These are phyloP conservation scores for Lithophane ornitopus DNA, from an alignment of 2,888 invertebrate species.

Conservation along the genomic window DNA sequence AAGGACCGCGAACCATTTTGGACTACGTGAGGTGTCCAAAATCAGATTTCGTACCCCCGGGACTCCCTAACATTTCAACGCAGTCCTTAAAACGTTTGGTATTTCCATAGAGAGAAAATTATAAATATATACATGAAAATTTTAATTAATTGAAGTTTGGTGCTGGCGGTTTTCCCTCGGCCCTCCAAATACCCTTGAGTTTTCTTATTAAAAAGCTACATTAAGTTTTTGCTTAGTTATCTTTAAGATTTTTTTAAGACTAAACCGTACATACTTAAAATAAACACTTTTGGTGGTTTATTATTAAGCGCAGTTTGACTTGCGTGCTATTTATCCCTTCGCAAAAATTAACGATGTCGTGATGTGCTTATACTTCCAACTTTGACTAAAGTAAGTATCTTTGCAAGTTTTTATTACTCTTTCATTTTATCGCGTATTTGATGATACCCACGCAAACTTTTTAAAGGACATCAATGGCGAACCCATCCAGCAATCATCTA, in stretches of 20 bases:
- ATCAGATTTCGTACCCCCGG: slow-evolving; percentile 12
- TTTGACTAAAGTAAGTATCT: slow-evolving; percentile 34
- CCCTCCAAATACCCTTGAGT: slow-evolving; percentile 24
- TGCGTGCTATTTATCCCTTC: slow-evolving; percentile 32
- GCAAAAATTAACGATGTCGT: slow-evolving; percentile 31
- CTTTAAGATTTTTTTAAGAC: neutral
- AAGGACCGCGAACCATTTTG: slow-evolving; percentile 5
- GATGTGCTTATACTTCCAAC: slow-evolving; percentile 27
- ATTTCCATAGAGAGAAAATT: slow-evolving; percentile 15
- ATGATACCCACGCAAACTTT: slow-evolving; percentile 27
- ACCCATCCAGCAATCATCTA: neutral
- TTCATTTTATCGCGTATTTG: slow-evolving; percentile 31
- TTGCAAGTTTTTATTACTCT: slow-evolving; percentile 31
- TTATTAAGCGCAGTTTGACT: slow-evolving; percentile 3
- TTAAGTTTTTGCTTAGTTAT: slow-evolving; percentile 9
- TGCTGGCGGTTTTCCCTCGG: slow-evolving; percentile 20
- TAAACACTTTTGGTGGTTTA: neutral
- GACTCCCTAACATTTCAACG: slow-evolving; percentile 23
- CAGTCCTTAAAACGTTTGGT: slow-evolving; percentile 27
- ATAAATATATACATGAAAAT: slow-evolving; percentile 42
- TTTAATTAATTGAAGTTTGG: slow-evolving; percentile 50
- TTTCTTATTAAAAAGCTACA: slow-evolving; percentile 14
- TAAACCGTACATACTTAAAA: neutral
- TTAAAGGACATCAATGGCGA: slow-evolving; percentile 7
- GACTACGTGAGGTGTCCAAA: neutral